Base-by-base conservation (phyloP, 2,888 invertebrate genomes). In the Andrena minutula region DNA sequence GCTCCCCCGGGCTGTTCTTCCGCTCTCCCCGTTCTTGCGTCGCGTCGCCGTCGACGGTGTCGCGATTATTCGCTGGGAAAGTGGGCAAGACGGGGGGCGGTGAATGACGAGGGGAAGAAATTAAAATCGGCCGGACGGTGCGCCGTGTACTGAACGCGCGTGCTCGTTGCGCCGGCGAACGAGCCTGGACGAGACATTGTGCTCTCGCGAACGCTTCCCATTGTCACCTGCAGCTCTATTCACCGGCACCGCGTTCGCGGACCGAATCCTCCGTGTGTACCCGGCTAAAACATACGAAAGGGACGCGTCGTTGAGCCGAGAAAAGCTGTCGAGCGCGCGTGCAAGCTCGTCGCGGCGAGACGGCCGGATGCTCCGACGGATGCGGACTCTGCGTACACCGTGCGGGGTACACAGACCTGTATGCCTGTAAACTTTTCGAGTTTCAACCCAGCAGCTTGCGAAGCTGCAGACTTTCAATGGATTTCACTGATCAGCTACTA, bases 141-240 rank as follows among this genome's bases (percentile, higher is more conserved):
- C 56, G 56, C 23, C 23, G 26, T 3, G 23, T 8, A 64, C 51
- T 72, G 51, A 53, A 23, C 7, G 7, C 5, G 28, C 28, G 10
- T 28, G 32, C 49, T 56, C 23, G 60, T 30, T 35, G 23, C 56
- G 20, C 28, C 28, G 26, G 68, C 20, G n/a, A 47, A 28, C 28
- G 23, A 61, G 26, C 56, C 12, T 26, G 35, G 20, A 7, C 32
- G 32, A 23, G 49, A 61, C 65, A 70, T 53, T 70, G 65, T 71
- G 68, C 77, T 68, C 66, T 49, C 65, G 73, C 72, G 63, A 71
- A 53, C 72, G 58, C 61, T 61, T 70, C 63, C 68, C 75, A 83
- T 83, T 78, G 81, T 72, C 72, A 72, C 60, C 47, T 26, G 32
- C n/a, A 35, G 80, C 71, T 58, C 58, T 71, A 65, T 80, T 77